phyloP scores from a whole-genome alignment of 2,888 invertebrate genomes.

The Auanema sp. region DNA sequence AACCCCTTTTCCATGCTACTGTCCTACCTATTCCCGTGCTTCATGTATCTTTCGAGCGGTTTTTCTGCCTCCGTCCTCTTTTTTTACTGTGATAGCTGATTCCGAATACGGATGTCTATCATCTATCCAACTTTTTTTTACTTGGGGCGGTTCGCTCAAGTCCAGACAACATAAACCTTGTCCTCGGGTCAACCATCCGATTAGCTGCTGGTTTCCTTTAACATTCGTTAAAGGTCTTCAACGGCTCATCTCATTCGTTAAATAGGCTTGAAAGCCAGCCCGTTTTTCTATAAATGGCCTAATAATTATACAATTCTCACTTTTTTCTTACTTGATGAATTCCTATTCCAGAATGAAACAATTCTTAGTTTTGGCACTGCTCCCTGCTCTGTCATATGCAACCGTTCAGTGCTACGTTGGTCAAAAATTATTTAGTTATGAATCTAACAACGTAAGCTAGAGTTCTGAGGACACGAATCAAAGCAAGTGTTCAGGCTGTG shows the following conservation, averaged over 20 bases:
- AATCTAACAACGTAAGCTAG: slow-evolving; percentile 54
- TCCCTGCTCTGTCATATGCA: slow-evolving; percentile 20
- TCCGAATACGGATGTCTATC: too few species aligned
- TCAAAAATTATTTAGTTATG: slow-evolving; percentile 59
- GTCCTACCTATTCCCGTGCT: too few species aligned
- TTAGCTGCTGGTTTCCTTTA: neutral
- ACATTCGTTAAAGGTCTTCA: slow-evolving; percentile 13
- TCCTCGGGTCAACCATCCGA: slow-evolving; percentile 4
- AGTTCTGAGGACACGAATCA: neutral
- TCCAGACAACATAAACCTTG: neutral
- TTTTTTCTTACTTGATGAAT: slow-evolving; percentile 3
- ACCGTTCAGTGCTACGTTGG: slow-evolving; percentile 61
- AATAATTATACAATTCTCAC: neutral
- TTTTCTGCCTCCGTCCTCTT: too few species aligned
- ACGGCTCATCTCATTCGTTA: slow-evolving; percentile 1
- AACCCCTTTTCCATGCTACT: too few species aligned
- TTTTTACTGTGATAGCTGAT: too few species aligned
- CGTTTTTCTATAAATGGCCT: slow-evolving; percentile 13
- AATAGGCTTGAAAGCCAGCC: slow-evolving; percentile 15
- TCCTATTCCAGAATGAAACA: neutral
- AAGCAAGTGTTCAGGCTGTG: slow-evolving; percentile 42
- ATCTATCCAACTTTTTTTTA: too few species aligned
- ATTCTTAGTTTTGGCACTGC: slow-evolving; percentile 2
- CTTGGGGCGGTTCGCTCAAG: too few species aligned
- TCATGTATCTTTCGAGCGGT: too few species aligned